Evolutionary conservation across 2,113 vertebrate species (phyloP), one percentile per base, ranked within the genome.

Genomic region (Salvelinus fontinalis): DNA sequence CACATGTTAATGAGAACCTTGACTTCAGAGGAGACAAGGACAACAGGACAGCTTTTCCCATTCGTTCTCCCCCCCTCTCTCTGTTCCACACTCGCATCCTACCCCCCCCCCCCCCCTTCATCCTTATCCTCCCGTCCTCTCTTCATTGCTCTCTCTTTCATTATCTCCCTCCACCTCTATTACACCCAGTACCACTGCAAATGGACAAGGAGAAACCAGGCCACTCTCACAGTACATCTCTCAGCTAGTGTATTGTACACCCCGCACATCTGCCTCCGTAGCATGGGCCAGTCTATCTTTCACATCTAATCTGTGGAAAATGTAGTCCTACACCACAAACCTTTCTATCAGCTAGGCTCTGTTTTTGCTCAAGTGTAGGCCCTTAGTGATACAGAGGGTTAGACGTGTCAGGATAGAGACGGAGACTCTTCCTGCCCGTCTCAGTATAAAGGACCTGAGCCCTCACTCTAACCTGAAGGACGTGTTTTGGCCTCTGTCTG

Each of bases 1-100:
- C 81, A 86, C 90, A 92, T 92, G 86, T 91, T 93, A 93, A 93
- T 93, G 85, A 93, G 88, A 91, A 89, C 88, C 91, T 92, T 93
- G 89, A 92, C 84, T 86, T 85, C 75, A 85, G 78, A 85, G 64
- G 48, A 89, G 86, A 89, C 89, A 90, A 94, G 92, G 92, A 91
- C 89, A 81, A 74, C 75, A 82, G 81, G 83, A 84, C 59, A 0
- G 73, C 79, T 78, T 76, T 82, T 67, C 60, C 80, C 73, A 34
- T 71, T 59, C 60, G 2, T 18, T 20, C 27, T 2, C 74, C 75
- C 68, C n/a, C 8, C 72, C 44, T 73, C 75, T 80, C 24, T 27
- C 26, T 27, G 65, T 77, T 34, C 70, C 77, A 75, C 78, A 79
- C 78, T 73, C 39, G 72, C 82, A 75, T 85, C 66, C 48, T 44